Evolutionary conservation across 2,797 vertebrate species (phyloP).

Genomic region (Miichthys miiuy): DNA sequence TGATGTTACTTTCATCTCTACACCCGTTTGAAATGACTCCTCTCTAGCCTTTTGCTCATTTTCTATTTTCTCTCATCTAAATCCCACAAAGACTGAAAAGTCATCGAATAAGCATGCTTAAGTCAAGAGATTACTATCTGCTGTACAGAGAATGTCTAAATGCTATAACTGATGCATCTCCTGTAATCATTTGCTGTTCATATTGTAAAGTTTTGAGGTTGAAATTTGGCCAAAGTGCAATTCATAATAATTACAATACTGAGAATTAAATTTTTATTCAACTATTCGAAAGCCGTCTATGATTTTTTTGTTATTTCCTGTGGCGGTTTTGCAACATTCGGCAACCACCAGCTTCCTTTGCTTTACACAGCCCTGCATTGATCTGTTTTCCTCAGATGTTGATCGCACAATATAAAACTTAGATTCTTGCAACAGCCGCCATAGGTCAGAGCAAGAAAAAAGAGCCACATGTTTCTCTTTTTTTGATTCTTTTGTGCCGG

Average conservation of each 20-base stretch:
- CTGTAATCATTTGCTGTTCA: slow-evolving; percentile 7
- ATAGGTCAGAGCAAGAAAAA: slow-evolving; percentile 42
- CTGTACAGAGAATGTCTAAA: slow-evolving; percentile 2
- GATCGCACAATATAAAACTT: slow-evolving; percentile 62
- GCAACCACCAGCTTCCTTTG: slow-evolving; percentile 41
- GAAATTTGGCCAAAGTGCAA: not conserved
- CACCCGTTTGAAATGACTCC: slow-evolving; percentile 39
- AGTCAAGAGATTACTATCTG: slow-evolving; percentile 5
- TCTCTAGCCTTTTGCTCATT: slow-evolving; percentile 16
- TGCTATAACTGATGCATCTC: not conserved
- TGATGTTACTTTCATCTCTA: slow-evolving; percentile 66
- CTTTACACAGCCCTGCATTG: slow-evolving; percentile 50
- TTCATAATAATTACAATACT: slow-evolving; percentile 19
- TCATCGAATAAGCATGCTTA: slow-evolving; percentile 2
- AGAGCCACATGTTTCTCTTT: slow-evolving; percentile 12
- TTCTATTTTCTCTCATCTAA: slow-evolving; percentile 29
- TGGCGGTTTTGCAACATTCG: slow-evolving; percentile 29
- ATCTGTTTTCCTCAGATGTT: slow-evolving; percentile 66
- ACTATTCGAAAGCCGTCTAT: slow-evolving; percentile 32
- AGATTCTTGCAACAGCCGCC: slow-evolving; percentile 55
- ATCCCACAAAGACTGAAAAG: slow-evolving; percentile 44
- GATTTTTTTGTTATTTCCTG: slow-evolving; percentile 14
- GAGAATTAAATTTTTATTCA: not conserved
- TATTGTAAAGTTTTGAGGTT: not conserved
- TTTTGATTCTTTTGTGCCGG: slow-evolving; percentile 20